Evolutionary conservation across 2,888 invertebrate species (phyloP), one percentile per base, ranked within the genome.

Genomic region (Ectobius pallidus): DNA sequence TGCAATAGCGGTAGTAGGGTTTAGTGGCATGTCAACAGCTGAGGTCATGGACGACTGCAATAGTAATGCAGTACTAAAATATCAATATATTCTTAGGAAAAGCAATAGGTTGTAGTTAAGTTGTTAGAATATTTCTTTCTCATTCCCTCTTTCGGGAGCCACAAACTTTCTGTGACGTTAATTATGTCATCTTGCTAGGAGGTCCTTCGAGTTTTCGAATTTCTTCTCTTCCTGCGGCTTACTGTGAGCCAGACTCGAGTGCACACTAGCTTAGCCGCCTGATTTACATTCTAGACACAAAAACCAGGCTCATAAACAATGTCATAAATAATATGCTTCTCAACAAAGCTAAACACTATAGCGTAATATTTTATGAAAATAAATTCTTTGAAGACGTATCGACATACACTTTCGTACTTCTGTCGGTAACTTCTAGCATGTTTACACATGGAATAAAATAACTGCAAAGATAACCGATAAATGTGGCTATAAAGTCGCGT

Each of bases 41-140:
- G n/a, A n/a, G n/a, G n/a, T n/a, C n/a, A n/a, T n/a, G n/a, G n/a
- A n/a, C n/a, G n/a, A n/a, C n/a, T n/a, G n/a, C n/a, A n/a, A n/a
- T n/a, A n/a, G n/a, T n/a, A n/a, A n/a, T n/a, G n/a, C n/a, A n/a
- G n/a, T n/a, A n/a, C n/a, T n/a, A n/a, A n/a, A n/a, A n/a, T n/a
- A n/a, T n/a, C n/a, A n/a, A n/a, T n/a, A n/a, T n/a, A n/a, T n/a
- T n/a, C n/a, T n/a, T 34, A 34, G 34, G 11, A 11, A 34, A 34
- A 34, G 34, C 34, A 34, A 34, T 34, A 34, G n/a, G 27, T 25
- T 25, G 63, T 65, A 65, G 62, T 62, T 62, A 65, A 42, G 44
- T 44, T 42, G 65, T 65, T 27, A 20, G 44, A 4, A 39, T 65
- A 20, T 65, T 65, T 34, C 34, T 65, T 27, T 42, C 65, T 52